Evolutionary conservation across 1,140 invertebrate species (phyloP).

Genomic region (Ctenoplectra terminalis): DNA sequence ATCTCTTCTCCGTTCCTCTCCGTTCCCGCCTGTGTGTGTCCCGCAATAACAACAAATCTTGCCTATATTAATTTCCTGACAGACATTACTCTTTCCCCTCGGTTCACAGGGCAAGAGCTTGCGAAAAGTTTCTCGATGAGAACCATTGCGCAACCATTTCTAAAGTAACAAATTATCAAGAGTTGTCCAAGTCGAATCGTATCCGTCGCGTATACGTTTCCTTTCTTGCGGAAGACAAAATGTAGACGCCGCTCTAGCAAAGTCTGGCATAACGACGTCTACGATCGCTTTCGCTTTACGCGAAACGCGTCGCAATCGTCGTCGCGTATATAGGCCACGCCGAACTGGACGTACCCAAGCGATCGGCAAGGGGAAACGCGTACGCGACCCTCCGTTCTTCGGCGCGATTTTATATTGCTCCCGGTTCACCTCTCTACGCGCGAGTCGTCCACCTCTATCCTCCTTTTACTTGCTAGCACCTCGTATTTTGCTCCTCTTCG

Average conservation of each 20-base stretch:
- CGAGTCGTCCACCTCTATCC: background rate
- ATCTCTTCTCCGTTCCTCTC: slow-evolving; percentile 27
- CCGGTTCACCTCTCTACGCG: background rate
- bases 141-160: slow-evolving; percentile 50
- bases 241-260: no score
- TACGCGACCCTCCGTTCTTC: slow-evolving; percentile 5
- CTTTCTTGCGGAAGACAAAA: no score
- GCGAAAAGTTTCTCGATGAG: slow-evolving; percentile 77
- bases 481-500: background rate
- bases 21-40: slow-evolving; percentile 43
- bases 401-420: background rate
- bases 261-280: no score
- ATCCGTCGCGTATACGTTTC: background rate
- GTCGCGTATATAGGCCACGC: slow-evolving; percentile 61
- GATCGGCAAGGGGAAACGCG: slow-evolving; percentile 29
- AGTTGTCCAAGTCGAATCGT: background rate
- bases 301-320: slow-evolving; percentile 66
- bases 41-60: slow-evolving; percentile 83
- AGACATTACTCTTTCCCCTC: slow-evolving; percentile 76
- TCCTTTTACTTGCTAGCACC: background rate
- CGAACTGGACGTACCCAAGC: slow-evolving; percentile 36
- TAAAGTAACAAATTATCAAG: background rate
- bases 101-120: slow-evolving; percentile 69
- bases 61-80: slow-evolving; percentile 82
- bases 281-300: background rate